These are phyloP conservation scores for Sciurus carolinensis DNA, from an alignment of 2,797 vertebrate genomes.

Conservation along the genomic window DNA sequence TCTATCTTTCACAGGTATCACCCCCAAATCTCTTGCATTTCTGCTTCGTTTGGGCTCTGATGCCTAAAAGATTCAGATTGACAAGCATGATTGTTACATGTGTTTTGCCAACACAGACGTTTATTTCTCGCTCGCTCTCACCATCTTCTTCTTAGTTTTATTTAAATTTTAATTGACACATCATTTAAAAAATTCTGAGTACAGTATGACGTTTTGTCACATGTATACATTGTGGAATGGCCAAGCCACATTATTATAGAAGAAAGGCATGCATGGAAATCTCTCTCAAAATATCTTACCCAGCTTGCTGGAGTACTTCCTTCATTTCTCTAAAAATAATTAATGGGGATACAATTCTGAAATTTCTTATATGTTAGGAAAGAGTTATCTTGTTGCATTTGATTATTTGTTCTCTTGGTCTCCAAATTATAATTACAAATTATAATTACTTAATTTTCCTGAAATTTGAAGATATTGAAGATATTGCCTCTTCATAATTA, in stretches of 20 bases:
- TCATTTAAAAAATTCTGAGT: not conserved
- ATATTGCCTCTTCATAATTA: not conserved
- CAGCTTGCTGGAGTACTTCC: not conserved
- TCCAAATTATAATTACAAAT: not conserved
- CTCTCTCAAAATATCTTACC: not conserved
- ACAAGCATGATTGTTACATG: not conserved
- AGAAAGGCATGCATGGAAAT: not conserved
- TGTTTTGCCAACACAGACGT: not conserved
- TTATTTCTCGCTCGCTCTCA: not conserved
- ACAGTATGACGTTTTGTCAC: not conserved
- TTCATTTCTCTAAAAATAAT: constrained; percentile 15
- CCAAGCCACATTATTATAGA: not conserved
- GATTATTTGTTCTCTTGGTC: not conserved
- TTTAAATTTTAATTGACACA: not conserved
- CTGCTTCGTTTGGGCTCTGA: not conserved
- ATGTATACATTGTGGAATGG: too few species aligned
- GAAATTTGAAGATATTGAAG: not conserved
- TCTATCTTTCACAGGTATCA: not conserved
- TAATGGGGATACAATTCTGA: not conserved
- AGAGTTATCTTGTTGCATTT: not conserved
- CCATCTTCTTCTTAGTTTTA: not conserved
- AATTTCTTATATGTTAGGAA: not conserved
- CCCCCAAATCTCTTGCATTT: fast-evolving
- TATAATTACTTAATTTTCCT: not conserved
- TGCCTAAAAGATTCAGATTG: not conserved